Conservation (phyloP, 92 coral and sea anemone genomes). For the Porites divaricata region DNA sequence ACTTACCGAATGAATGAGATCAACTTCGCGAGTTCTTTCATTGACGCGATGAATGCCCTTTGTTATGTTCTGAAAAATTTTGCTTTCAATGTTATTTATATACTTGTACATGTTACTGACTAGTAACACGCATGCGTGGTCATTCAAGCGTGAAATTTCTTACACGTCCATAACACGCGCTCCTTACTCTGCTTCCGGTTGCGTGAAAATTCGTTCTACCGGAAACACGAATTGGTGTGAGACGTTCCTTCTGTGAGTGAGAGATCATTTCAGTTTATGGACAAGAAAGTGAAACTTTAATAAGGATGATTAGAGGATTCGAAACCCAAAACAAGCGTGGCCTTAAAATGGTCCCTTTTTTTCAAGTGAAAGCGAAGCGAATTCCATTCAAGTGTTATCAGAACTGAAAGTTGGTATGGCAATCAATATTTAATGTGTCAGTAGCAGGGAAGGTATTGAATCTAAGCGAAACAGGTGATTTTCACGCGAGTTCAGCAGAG, state of each 20-base stretch:
- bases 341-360: neutral
- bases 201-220: constrained; percentile 63
- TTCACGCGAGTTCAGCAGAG: constrained; percentile 55
- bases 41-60: constrained; percentile 79
- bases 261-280: neutral
- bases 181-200: constrained; percentile 71
- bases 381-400: constrained; percentile 91
- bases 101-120: constrained; percentile 69
- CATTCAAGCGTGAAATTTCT: constrained; percentile 62
- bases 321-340: neutral
- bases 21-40: constrained; percentile 34
- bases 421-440: constrained; percentile 84
- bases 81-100: constrained; percentile 84
- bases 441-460: constrained; percentile 64
- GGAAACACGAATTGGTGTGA: constrained; percentile 34
- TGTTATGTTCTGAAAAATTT: constrained; percentile 79
- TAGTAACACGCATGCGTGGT: constrained; percentile 73
- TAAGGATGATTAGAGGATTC: neutral
- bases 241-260: neutral
- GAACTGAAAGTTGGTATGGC: constrained; percentile 62
- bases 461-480: constrained; percentile 88
- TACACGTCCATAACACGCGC: constrained; percentile 85
- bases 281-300: constrained; percentile 15
- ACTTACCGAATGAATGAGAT: constrained; percentile 44
- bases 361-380: constrained; percentile 48